Conservation (phyloP, 1,140 invertebrate species). For the Meloidogyne floridensis region DNA sequence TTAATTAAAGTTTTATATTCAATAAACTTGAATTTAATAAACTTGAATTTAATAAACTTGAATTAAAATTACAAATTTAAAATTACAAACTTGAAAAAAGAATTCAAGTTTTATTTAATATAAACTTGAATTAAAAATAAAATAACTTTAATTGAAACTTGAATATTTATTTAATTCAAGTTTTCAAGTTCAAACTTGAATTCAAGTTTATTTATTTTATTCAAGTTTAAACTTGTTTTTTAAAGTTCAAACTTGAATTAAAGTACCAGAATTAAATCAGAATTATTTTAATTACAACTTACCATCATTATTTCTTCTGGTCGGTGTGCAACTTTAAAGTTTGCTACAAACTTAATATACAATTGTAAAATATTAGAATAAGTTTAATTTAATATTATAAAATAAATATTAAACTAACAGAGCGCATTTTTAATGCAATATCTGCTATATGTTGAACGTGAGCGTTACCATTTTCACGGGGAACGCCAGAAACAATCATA, state of each 20-base stretch:
- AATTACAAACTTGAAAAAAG: no score
- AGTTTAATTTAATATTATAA: neutral
- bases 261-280: neutral
- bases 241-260: no score
- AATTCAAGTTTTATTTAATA: no score
- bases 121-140: no score
- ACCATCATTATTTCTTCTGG: conserved; percentile 74
- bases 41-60: no score
- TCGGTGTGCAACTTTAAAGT: conserved; percentile 85
- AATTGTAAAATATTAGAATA: conserved; percentile 8
- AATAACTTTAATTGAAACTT: no score
- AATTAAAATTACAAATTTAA: no score
- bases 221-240: no score
- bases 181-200: no score
- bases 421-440: conserved; percentile 80
- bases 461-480: conserved; percentile 75
- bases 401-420: conserved; percentile 33
- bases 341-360: conserved; percentile 76
- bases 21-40: no score
- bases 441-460: conserved; percentile 74
- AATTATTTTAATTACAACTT: neutral
- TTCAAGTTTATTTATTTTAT: no score
- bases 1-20: no score
- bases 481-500: conserved; percentile 84
- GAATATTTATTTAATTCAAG: neutral